Percentiles rank a stretch among this genome's conserved stretches.
These are phyloP conservation scores for Lycaena phlaeas DNA, from an alignment of 2,888 invertebrate genomes.

Conservation along the genomic window DNA sequence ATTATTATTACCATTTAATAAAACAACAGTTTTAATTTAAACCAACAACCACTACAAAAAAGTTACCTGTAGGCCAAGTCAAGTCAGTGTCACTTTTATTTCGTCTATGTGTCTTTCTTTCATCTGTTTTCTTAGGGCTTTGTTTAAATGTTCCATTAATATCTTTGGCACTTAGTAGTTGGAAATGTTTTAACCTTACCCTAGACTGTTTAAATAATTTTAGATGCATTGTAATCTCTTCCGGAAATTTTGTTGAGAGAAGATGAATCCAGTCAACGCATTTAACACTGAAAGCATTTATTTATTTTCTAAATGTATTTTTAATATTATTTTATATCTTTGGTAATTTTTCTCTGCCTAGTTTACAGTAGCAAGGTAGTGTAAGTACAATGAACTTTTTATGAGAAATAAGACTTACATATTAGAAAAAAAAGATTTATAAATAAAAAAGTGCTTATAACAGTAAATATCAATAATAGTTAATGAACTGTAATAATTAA, in stretches of 20 bases:
- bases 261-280: constrained; percentile 93
- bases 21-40: too few species aligned
- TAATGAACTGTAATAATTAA: too few species aligned
- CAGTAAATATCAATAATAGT: too few species aligned
- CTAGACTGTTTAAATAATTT: constrained; percentile 87
- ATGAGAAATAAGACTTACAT: neutral
- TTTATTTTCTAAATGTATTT: neutral
- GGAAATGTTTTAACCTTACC: constrained; percentile 60
- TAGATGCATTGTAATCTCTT: constrained; percentile 92
- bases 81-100: constrained; percentile 84
- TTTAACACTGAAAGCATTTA: constrained; percentile 68
- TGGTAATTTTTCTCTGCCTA: too few species aligned
- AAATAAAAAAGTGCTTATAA: too few species aligned
- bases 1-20: too few species aligned
- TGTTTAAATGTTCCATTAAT: constrained; percentile 47
- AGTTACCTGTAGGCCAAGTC: constrained; percentile 75
- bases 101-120: constrained; percentile 74
- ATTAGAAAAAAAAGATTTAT: too few species aligned
- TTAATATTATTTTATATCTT: too few species aligned
- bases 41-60: too few species aligned
- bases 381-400: too few species aligned
- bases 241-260: constrained; percentile 88
- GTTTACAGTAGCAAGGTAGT: too few species aligned
- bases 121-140: constrained; percentile 57
- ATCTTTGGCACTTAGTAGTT: constrained; percentile 57